A percentile compares a stretch with the other conserved stretches of the same genome.
phyloP scores from a whole-genome alignment of 2,888 invertebrate species.

The Pandemis heparana region DNA sequence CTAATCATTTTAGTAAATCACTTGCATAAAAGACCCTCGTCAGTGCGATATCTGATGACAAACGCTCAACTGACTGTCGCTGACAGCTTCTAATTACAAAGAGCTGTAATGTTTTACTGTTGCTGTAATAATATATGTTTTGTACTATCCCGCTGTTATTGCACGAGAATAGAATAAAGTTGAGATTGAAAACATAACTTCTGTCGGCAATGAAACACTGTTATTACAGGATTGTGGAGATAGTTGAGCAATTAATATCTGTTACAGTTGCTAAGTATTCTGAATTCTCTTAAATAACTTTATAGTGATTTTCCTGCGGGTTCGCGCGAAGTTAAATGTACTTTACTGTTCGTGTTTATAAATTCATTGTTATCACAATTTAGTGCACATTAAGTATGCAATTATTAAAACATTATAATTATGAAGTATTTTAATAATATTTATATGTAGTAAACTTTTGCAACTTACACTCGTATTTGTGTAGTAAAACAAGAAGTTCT shows the following conservation, averaged over 20 bases:
- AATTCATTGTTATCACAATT: not conserved
- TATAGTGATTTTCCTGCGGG: slow-evolving; percentile 22
- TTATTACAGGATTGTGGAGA: slow-evolving; percentile 17
- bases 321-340: slow-evolving; percentile 16
- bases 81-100: slow-evolving; percentile 45
- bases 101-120: slow-evolving; percentile 20
- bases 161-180: not conserved
- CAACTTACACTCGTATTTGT: not conserved
- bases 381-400: not conserved
- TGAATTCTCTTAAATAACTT: slow-evolving; percentile 34
- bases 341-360: not conserved
- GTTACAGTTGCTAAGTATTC: slow-evolving; percentile 35
- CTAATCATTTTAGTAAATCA: slow-evolving; percentile 31
- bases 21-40: slow-evolving; percentile 35
- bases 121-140: not conserved
- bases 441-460: not conserved
- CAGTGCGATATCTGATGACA: slow-evolving; percentile 22
- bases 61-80: slow-evolving; percentile 44
- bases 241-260: slow-evolving; percentile 35
- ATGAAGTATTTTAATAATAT: too few relatives aligned
- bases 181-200: slow-evolving; percentile 10
- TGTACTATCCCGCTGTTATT: not conserved
- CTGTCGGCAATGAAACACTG: not conserved
- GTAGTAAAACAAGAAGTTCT: not conserved
- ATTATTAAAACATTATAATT: too few relatives aligned